These are phyloP conservation scores for Saturnia japonica DNA, from an alignment of 2,888 invertebrate species.

Conservation along the genomic window DNA sequence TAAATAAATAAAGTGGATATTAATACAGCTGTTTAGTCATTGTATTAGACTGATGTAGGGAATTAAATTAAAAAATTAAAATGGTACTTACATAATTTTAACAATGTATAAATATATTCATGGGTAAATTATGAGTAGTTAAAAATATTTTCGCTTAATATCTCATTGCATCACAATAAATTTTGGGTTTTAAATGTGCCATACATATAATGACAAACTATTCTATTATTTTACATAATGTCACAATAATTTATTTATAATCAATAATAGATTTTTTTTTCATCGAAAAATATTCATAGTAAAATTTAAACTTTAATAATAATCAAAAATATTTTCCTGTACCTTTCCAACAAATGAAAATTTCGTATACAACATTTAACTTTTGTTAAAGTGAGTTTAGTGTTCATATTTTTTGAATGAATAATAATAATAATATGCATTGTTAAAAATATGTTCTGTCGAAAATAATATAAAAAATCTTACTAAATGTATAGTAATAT, in stretches of 20 bases:
- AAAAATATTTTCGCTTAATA: not conserved
- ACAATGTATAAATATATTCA: slow-evolving; percentile 35
- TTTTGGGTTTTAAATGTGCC: not conserved
- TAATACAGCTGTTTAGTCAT: slow-evolving; percentile 64
- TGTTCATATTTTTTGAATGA: too few species aligned
- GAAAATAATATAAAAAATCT: slow-evolving; percentile 26
- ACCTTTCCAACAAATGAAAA: not conserved
- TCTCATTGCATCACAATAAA: not conserved
- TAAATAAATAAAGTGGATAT: slow-evolving; percentile 20
- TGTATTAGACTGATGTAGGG: slow-evolving; percentile 73
- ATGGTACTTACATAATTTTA: slow-evolving; percentile 21
- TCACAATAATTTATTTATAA: slow-evolving; percentile 36
- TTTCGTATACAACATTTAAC: not conserved
- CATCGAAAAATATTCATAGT: not conserved
- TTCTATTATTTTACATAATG: not conserved
- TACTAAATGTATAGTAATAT: slow-evolving; percentile 50
- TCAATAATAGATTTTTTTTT: slow-evolving; percentile 29
- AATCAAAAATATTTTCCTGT: not conserved
- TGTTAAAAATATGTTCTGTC: slow-evolving; percentile 24
- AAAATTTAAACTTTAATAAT: not conserved
- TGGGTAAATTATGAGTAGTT: not conserved
- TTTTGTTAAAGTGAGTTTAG: not conserved
- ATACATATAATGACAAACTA: not conserved
- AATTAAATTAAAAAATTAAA: slow-evolving; percentile 40
- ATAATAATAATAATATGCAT: slow-evolving; percentile 20